phyloP scores from a whole-genome alignment of 2,888 invertebrate species.

The Drosophila trichaetosa region DNA sequence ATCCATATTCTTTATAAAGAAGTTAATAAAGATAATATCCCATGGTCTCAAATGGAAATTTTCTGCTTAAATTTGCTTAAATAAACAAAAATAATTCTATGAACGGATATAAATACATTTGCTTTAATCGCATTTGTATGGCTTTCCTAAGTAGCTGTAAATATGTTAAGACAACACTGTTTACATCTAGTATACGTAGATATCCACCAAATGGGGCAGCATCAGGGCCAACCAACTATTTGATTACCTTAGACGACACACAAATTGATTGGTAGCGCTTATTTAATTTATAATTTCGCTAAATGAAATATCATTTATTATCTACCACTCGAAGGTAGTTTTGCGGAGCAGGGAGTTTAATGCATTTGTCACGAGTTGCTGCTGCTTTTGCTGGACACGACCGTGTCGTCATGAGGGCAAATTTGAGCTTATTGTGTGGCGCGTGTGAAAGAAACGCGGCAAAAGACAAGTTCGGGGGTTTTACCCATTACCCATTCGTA shows the following conservation, averaged over 20 bases:
- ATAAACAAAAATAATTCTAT: neutral
- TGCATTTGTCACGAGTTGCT: constrained; percentile 57
- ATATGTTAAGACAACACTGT: constrained; percentile 2
- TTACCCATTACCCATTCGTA: constrained; percentile 35
- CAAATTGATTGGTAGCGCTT: constrained; percentile 54
- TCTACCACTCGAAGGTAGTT: constrained; percentile 15
- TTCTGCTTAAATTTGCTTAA: neutral
- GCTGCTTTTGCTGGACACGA: constrained; percentile 3
- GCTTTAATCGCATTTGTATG: neutral
- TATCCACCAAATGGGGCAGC: neutral
- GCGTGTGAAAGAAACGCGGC: constrained; percentile 33
- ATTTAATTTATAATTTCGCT: constrained; percentile 62
- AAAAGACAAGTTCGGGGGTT: constrained; percentile 46
- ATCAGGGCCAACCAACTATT: constrained; percentile 18
- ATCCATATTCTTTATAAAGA: neutral
- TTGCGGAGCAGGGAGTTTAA: constrained; percentile 12
- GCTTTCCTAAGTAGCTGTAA: neutral
- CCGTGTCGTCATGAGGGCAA: constrained; percentile 59
- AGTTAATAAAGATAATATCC: neutral
- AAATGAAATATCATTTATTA: constrained; percentile 56
- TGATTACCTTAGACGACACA: constrained; percentile 25
- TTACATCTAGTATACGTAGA: neutral
- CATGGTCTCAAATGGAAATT: neutral
- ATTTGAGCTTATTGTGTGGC: constrained; percentile 31
- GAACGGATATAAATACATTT: neutral